A percentile compares a stretch with the other conserved stretches of the same genome.
These are phyloP conservation scores for Athene noctua DNA, from an alignment of 2,113 vertebrate genomes.

Conservation along the genomic window DNA sequence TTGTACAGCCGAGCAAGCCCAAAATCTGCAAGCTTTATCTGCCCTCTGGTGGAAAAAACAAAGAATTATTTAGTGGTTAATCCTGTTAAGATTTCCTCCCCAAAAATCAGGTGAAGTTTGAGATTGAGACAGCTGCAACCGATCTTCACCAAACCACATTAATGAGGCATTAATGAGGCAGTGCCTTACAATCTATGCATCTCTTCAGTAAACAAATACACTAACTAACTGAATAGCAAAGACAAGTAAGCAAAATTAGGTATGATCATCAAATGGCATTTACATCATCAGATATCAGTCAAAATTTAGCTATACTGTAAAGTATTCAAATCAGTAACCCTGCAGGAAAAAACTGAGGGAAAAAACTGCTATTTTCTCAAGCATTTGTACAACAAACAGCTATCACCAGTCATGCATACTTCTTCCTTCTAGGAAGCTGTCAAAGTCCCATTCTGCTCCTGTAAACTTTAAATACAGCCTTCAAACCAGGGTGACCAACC, in stretches of 20 bases:
- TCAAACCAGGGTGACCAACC: neutral
- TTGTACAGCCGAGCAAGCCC: constrained; percentile 86
- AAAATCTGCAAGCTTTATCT: constrained; percentile 89
- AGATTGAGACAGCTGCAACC: neutral
- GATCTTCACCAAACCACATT: neutral
- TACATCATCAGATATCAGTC: neutral
- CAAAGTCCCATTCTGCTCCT: neutral
- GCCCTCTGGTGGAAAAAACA: constrained; percentile 79
- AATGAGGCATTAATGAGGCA: neutral
- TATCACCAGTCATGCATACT: neutral
- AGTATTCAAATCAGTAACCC: neutral
- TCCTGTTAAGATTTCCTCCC: neutral
- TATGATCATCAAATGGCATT: neutral
- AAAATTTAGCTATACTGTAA: neutral
- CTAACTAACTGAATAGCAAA: neutral
- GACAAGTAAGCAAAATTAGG: neutral
- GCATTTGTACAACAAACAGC: neutral
- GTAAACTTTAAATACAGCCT: neutral
- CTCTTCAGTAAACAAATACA: neutral
- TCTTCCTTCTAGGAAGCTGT: neutral
- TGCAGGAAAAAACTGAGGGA: neutral
- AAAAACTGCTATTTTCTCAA: neutral
- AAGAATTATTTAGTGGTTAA: constrained; percentile 32
- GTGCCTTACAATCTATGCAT: neutral
- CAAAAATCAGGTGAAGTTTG: neutral